A percentile compares a stretch with the other conserved stretches of the same genome.
phyloP scores from a whole-genome alignment of 2,797 vertebrate species.

The Heterohyrax brucei region DNA sequence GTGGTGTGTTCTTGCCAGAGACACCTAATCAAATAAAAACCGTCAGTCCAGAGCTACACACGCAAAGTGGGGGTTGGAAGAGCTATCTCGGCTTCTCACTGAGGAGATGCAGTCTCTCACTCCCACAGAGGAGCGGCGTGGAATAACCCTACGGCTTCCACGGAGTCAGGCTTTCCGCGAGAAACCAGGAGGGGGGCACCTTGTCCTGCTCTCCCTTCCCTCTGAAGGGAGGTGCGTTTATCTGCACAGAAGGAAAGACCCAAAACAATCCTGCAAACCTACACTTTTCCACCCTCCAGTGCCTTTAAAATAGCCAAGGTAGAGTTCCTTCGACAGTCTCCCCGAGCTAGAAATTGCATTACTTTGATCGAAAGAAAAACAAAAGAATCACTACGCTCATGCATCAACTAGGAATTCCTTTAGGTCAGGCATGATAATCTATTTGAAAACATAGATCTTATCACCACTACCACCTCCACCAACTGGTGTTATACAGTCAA shows the following conservation, averaged over 20 bases:
- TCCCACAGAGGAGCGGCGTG: not conserved
- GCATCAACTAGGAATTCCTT: not conserved
- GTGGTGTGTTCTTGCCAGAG: not conserved
- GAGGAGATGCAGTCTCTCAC: not conserved
- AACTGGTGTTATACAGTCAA: not conserved
- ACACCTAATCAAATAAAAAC: not conserved
- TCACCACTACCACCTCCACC: not conserved
- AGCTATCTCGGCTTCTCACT: not conserved
- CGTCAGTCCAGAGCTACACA: not conserved
- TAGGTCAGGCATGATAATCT: not conserved
- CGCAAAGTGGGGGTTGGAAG: not conserved
- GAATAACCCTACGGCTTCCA: not conserved
- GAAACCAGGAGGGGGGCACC: not conserved
- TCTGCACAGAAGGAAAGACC: not conserved
- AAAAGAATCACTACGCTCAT: not conserved
- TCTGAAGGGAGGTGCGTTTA: not conserved
- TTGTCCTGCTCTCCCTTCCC: not conserved
- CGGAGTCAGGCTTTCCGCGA: not conserved
- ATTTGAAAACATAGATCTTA: not conserved
- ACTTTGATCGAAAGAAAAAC: constrained; percentile 61
- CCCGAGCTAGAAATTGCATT: not conserved
- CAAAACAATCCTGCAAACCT: not conserved
- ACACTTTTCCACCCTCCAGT: not conserved
- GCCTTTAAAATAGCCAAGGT: not conserved
- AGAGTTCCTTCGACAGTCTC: not conserved